A percentile compares a stretch with the other conserved stretches of the same genome.
Conservation (phyloP, 2,888 invertebrate genomes). For the Ectemnius lituratus region DNA sequence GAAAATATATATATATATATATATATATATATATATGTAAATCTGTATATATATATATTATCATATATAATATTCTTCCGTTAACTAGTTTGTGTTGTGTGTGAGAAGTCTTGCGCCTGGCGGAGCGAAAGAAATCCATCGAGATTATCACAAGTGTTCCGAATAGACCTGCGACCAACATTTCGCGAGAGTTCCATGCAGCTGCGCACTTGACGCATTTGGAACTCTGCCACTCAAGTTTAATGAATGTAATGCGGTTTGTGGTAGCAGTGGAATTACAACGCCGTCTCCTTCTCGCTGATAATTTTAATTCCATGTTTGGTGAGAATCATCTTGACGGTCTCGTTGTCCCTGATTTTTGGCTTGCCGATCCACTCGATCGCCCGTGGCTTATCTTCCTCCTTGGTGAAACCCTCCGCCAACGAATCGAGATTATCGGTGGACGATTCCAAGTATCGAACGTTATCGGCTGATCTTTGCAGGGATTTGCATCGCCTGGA, state of each 20-base stretch:
- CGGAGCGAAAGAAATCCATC: conserved; percentile 34
- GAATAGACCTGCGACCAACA: conserved; percentile 28
- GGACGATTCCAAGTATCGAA: conserved; percentile 65
- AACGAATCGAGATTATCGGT: conserved; percentile 69
- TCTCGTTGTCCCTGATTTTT: conserved; percentile 76
- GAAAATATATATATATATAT: too few species aligned
- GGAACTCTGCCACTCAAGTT: too few species aligned
- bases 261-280: conserved; percentile 62
- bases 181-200: conserved; percentile 36
- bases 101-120: conserved; percentile 41
- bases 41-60: conserved; percentile 23
- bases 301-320: conserved; percentile 89
- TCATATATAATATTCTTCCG: conserved; percentile 12
- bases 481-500: conserved; percentile 65
- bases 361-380: conserved; percentile 45
- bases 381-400: conserved; percentile 42
- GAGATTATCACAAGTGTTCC: conserved; percentile 43
- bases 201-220: conserved; percentile 11
- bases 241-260: too few species aligned
- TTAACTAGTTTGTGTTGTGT: conserved; percentile 35
- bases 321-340: conserved; percentile 86
- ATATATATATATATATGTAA: conserved; percentile 15
- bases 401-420: conserved; percentile 59
- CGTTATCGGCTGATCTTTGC: conserved; percentile 71
- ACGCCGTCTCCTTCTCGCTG: conserved; percentile 86